Evolutionary conservation across 2,888 invertebrate species (phyloP).

Genomic region (Drosophila mercatorum): DNA sequence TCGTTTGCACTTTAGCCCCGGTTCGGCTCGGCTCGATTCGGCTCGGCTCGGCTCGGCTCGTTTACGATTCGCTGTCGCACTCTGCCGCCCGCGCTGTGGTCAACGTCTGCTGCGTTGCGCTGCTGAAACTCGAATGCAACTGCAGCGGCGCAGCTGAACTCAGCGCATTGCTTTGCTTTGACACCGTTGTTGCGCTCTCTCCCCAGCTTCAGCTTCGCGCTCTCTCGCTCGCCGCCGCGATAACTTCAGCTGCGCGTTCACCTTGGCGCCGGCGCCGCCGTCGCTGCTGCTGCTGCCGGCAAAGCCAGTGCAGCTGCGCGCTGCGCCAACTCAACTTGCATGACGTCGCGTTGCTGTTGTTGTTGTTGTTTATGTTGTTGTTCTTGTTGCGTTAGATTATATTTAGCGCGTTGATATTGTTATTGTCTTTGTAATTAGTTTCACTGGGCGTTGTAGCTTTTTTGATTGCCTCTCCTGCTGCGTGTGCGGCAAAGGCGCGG

Average conservation of each 20-base stretch:
- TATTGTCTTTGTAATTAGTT: conserved; percentile 19
- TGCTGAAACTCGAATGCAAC: conserved; percentile 69
- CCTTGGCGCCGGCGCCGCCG: conserved; percentile 66
- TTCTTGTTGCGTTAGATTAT: conserved; percentile 25
- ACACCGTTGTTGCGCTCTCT: conserved; percentile 19
- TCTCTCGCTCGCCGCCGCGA: conserved; percentile 12
- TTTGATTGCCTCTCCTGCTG: neutral
- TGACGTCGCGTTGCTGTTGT: conserved; percentile 23
- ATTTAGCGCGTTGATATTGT: conserved; percentile 22
- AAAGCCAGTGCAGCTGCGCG: conserved; percentile 69
- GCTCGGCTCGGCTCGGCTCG: conserved; percentile 15
- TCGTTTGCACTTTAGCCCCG: conserved; percentile 30
- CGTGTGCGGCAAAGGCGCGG: neutral
- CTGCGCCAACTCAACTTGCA: conserved; percentile 61
- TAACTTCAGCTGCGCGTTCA: conserved; percentile 56
- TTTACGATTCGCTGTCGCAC: conserved; percentile 39
- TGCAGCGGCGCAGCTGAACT: conserved; percentile 57
- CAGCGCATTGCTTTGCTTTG: conserved; percentile 41
- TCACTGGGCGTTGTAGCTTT: neutral
- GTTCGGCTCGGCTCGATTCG: conserved; percentile 1
- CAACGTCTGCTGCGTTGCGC: conserved; percentile 61
- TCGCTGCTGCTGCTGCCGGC: conserved; percentile 31
- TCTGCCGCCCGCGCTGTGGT: conserved; percentile 37
- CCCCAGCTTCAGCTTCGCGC: conserved; percentile 11
- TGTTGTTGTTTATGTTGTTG: neutral